Evolutionary conservation across 2,113 vertebrate genomes (phyloP), one percentile per base, ranked within the genome.

Genomic region (Hemichromis elongatus): DNA sequence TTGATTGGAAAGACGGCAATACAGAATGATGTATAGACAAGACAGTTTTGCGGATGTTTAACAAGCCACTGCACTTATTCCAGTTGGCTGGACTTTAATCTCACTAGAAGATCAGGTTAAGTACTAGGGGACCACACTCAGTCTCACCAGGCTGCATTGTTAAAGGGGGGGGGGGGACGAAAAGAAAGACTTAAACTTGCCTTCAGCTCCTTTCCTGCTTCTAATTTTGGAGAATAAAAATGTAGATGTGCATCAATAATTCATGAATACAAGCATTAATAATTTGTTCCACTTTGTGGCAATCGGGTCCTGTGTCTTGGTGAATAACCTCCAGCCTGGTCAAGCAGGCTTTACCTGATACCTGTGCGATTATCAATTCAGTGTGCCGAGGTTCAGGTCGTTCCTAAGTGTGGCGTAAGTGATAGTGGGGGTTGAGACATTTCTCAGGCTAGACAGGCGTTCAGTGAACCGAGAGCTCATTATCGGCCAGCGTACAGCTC

Each of bases 11-110:
- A 52, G 33, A 37, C 47, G 77, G 91, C 91, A 7, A 82, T 89
- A 88, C 79, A 68, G 70, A 87, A 52, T 3, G 12, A 54, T 26
- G 47, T 81, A 75, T 45, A 79, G 56, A 53, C 57, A 30, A 50
- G 79, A 77, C 77, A 84, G 86, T 89, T 87, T 88, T 92, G 82
- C 82, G 5, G 50, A 47, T 86, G 28, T 91, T 93, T 90, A 95
- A 93, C 88, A 90, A 92, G 90, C 85, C 40, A 80, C 52, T 86
- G 90, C 90, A 83, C 81, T 92, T 91, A 85, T 92, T 90, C 79
- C 82, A 77, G 78, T 61, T 87, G 89, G 89, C 80, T 70, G 80
- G 40, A 35, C 89, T 89, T 92, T 88, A 94, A 90, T 88, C 88
- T 89, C 40, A 30, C 52, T n/a, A 45, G 63, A 92, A 91, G 92